A percentile compares a stretch with the other conserved stretches of the same genome.
phyloP scores from a whole-genome alignment of 92 coral and sea anemone genomes.

The Heteractis magnifica region DNA sequence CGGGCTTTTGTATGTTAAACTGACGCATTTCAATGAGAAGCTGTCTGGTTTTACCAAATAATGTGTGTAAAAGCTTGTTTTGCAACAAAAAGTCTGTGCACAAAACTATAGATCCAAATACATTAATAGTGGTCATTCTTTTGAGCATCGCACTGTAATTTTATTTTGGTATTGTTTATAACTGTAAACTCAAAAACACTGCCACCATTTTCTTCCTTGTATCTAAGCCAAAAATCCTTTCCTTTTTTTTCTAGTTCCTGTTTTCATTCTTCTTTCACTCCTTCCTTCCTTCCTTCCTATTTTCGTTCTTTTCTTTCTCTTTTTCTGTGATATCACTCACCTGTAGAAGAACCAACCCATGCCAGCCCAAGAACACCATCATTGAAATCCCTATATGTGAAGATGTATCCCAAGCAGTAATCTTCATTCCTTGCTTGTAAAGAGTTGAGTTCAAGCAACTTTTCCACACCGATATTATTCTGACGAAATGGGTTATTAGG shows the following conservation, averaged over 20 bases:
- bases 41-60: too few species aligned
- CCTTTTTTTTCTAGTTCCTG: neutral
- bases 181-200: neutral
- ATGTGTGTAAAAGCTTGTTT: too few species aligned
- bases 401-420: slow-evolving; percentile 79
- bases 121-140: slow-evolving; percentile 50
- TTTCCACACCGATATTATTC: slow-evolving; percentile 87
- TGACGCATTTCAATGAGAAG: too few species aligned
- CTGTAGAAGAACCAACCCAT: slow-evolving; percentile 85
- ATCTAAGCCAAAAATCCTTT: neutral
- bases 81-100: too few species aligned
- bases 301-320: neutral
- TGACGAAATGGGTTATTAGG: slow-evolving; percentile 53
- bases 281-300: neutral
- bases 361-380: slow-evolving; percentile 98
- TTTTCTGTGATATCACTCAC: neutral
- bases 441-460: slow-evolving; percentile 83
- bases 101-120: too few species aligned
- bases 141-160: too few species aligned
- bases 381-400: slow-evolving; percentile 92
- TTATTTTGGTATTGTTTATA: too few species aligned
- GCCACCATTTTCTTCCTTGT: neutral
- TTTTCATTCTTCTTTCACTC: neutral
- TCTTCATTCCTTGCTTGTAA: slow-evolving; percentile 50
- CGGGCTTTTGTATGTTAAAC: too few species aligned